Base-by-base conservation (phyloP, 1,140 invertebrate genomes). In the Spodoptera litura region DNA sequence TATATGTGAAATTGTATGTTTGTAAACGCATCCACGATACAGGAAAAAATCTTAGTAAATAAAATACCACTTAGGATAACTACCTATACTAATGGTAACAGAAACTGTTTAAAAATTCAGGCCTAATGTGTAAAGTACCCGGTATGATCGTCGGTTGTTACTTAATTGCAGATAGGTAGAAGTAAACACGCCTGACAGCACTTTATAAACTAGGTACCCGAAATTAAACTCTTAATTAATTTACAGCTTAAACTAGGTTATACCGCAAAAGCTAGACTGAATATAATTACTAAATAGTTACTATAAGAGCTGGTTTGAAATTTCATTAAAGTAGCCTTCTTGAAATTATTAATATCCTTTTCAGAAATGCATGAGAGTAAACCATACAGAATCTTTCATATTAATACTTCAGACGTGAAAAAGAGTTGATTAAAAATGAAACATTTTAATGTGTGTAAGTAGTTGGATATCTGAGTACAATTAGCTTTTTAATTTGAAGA, bases 191-290 rank as follows among this genome's bases (percentile, higher is more conserved):
- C 13, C 35, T 12, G 20, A 56, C 25, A 20, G 25, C 68, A 56
- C 68, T 71, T 55, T 31, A 71, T 55, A 55, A 55, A 55, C 66
- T 52, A 70, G 66, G 38, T 44, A 44, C 38, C 66, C 44, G 11
- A 56, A 71, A 35, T 71, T 71, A 55, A 71, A 53, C 52, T 55
- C 68, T 53, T 53, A 35, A 71, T 71, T 71, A 71, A 71, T 71
- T 71, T 71, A 31, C 25, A 15, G 68, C 27, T 71, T 56, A 15
- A 64, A 71, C 68, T 71, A 71, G 52, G 51, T 35, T 71, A 56
- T 20, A 71, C 68, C 68, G 31, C 52, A 56, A 64, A 64, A 35
- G 5, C 15, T 9, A 38, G 61, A 9, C 31, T 64, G n/a, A 15
- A 64, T 44, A 64, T 64, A 64, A 44, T 64, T 61, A 61, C 31